Evolutionary conservation across 2,888 invertebrate species (phyloP).

Genomic region (Heliconius erato): DNA sequence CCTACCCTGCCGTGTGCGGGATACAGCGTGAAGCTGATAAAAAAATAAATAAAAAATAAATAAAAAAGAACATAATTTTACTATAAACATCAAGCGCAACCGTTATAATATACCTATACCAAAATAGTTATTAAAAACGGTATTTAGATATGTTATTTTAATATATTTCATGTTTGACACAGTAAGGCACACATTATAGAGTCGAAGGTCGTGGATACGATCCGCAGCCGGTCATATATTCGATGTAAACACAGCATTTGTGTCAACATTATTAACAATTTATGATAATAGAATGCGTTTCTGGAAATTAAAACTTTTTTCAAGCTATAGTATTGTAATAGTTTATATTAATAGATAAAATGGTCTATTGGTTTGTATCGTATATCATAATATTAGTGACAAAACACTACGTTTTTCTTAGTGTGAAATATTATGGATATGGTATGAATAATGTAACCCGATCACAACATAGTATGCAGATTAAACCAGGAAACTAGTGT

Average conservation of each 20-base stretch:
- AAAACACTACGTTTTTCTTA: background rate
- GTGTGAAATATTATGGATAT: no score
- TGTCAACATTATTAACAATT: slow-evolving; percentile 14
- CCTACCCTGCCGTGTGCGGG: no score
- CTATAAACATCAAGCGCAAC: background rate
- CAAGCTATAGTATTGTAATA: background rate
- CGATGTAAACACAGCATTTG: slow-evolving; percentile 21
- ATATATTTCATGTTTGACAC: slow-evolving; percentile 2
- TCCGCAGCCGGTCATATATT: background rate
- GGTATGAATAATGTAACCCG: no score
- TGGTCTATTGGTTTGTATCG: background rate
- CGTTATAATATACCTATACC: background rate
- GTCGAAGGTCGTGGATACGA: slow-evolving; percentile 28
- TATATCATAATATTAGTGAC: no score
- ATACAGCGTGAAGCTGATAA: no score
- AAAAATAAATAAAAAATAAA: no score
- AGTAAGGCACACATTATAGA: slow-evolving; percentile 18
- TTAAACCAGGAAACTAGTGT: no score
- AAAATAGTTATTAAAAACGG: background rate
- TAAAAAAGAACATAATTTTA: background rate
- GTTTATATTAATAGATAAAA: background rate
- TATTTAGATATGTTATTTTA: background rate
- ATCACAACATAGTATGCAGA: no score
- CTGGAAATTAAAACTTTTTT: slow-evolving; percentile 40
- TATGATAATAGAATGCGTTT: slow-evolving; percentile 9